Evolutionary conservation across 2,888 invertebrate species (phyloP).

Genomic region (Aleiodes testaceus): DNA sequence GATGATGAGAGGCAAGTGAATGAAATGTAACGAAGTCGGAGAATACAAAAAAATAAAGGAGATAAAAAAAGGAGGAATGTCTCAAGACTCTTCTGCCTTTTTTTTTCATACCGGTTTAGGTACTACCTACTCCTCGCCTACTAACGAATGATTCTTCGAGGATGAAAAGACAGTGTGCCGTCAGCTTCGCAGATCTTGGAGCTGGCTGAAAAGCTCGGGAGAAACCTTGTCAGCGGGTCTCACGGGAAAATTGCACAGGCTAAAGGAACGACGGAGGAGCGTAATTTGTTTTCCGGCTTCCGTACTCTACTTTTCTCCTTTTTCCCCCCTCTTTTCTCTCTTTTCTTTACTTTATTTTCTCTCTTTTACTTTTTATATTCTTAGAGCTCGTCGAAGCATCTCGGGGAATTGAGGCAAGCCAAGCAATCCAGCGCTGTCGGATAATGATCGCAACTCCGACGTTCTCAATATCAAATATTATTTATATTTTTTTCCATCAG

Average conservation of each 20-base stretch:
- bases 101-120: conserved; percentile 20
- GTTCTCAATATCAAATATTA: conserved; percentile 26
- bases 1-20: conserved; percentile 24
- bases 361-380: conserved; percentile 33
- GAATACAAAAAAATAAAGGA: conserved; percentile 4
- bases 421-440: conserved; percentile 47
- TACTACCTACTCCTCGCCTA: conserved; percentile 40
- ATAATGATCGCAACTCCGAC: conserved; percentile 45
- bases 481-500: not conserved
- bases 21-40: conserved; percentile 18
- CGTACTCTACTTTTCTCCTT: conserved; percentile 43
- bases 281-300: conserved; percentile 65
- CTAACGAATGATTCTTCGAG: conserved; percentile 66
- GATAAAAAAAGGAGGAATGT: not conserved
- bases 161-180: conserved; percentile 64
- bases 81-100: not conserved
- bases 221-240: conserved; percentile 59
- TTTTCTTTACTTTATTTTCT: conserved; percentile 33
- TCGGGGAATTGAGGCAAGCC: conserved; percentile 49
- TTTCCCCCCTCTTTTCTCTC: conserved; percentile 33
- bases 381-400: conserved; percentile 47
- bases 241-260: conserved; percentile 61
- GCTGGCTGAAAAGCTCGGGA: conserved; percentile 57
- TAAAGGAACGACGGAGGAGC: conserved; percentile 54
- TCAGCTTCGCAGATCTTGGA: conserved; percentile 54